Evolutionary conservation across 1,140 invertebrate genomes (phyloP).

Genomic region (Arion vulgaris): DNA sequence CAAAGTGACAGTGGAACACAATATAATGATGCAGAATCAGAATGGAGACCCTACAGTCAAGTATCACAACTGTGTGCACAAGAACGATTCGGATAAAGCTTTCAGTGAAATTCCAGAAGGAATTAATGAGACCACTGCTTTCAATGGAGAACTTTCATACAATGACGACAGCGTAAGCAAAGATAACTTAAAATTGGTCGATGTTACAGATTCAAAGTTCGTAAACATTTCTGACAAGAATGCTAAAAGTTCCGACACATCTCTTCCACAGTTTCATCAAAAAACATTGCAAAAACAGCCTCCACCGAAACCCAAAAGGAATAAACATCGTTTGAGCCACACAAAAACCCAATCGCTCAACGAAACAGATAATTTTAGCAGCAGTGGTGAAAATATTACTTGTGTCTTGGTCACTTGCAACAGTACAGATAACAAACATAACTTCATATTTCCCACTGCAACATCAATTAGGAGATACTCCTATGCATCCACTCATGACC

Average conservation of each 20-base stretch:
- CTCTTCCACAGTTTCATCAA: not conserved
- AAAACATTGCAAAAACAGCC: not conserved
- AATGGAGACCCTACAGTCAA: not conserved
- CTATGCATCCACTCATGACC: not conserved
- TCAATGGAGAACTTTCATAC: not conserved
- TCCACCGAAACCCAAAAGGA: not conserved
- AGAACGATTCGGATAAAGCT: not conserved
- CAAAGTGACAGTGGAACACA: not conserved
- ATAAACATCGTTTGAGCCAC: too few species aligned
- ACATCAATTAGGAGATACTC: not conserved
- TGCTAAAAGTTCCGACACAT: not conserved
- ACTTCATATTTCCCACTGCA: not conserved
- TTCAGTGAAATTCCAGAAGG: not conserved
- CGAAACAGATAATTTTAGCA: not conserved
- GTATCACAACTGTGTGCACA: not conserved
- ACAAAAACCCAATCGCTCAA: not conserved
- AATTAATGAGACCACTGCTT: not conserved
- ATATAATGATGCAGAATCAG: not conserved
- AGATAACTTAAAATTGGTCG: not conserved
- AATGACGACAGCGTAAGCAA: not conserved
- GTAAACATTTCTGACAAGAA: not conserved
- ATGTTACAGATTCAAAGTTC: not conserved
- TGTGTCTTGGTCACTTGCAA: not conserved
- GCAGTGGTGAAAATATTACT: not conserved
- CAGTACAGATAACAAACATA: not conserved